Evolutionary conservation across 2,113 vertebrate genomes (phyloP), one percentile per base, ranked within the genome.

Genomic region (Orycteropus afer): DNA sequence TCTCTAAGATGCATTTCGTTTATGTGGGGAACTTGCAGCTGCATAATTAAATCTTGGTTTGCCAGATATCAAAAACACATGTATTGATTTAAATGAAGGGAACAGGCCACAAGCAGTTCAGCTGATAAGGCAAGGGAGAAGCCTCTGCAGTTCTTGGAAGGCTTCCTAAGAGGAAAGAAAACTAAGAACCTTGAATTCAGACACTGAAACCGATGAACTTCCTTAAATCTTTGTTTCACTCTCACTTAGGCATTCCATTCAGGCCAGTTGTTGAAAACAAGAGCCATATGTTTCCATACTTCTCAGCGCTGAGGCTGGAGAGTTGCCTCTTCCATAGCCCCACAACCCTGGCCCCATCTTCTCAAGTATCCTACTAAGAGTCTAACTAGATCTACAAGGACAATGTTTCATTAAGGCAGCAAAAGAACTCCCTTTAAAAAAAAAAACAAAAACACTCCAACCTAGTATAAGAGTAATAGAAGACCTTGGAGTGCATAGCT

Each of bases 21-120:
- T 83, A 2, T 97, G 95, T 73, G 93, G 94, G 91, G 97, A 98
- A 96, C 97, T 97, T 97, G 96, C 97, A 98, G 98, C 98, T 98
- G 98, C 98, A 97, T 98, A 98, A 98, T 98, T 97, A 98, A 98
- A 98, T 94, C 96, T 97, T 92, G 95, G 83, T 98, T 98, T 98
- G 96, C 96, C 97, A 98, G 98, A 98, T 98, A 98, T 98, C 96
- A 98, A 98, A 98, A 98, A 91, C 97, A 98, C 94, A 97, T 98
- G 98, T 98, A 98, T 98, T 97, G 98, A 98, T 98, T 98, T 98
- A 97, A 98, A 97, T 90, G 53, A 90, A 97, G 95, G 95, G 96
- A 98, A 98, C 71, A 95, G 97, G 96, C 97, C 96, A 96, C 92
- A 97, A 98, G 88, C 93, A 84, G 90, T 74, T 95, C 79, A 78